These are phyloP conservation scores for Charaxes varanes DNA, from an alignment of 1,140 invertebrate species.

Conservation along the genomic window DNA sequence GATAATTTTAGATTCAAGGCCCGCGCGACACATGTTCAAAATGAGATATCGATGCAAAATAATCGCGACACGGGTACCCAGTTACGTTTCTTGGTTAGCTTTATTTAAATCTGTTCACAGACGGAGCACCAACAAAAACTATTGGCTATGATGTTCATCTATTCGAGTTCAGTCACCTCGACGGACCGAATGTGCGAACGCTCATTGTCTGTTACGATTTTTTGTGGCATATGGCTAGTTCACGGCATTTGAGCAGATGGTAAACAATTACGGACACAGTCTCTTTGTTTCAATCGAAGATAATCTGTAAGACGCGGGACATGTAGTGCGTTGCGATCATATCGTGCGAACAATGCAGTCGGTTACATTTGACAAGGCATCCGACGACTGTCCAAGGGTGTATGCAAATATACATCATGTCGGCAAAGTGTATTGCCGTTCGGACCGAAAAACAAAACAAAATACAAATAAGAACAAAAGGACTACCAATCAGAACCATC, in stretches of 20 bases:
- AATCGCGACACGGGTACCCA: constrained; percentile 20
- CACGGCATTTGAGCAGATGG: constrained; percentile 36
- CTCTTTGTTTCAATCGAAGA: constrained; percentile 19
- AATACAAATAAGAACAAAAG: constrained; percentile 40
- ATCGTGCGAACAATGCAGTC: constrained; percentile 37
- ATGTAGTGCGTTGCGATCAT: constrained; percentile 24
- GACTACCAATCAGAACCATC: constrained; percentile 24
- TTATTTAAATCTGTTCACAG: constrained; percentile 50
- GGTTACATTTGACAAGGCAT: constrained; percentile 39
- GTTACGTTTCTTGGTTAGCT: constrained; percentile 35
- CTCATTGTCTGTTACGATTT: constrained; percentile 60
- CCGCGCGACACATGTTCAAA: constrained; percentile 23
- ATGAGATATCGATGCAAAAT: constrained; percentile 27
- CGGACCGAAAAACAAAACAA: constrained; percentile 41
- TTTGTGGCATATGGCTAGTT: constrained; percentile 57
- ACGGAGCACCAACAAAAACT: constrained; percentile 55
- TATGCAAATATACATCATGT: constrained; percentile 56
- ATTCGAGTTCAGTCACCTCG: constrained; percentile 55
- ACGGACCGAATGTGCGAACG: constrained; percentile 59
- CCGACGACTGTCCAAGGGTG: constrained; percentile 40
- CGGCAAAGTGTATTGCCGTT: constrained; percentile 39
- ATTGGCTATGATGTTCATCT: constrained; percentile 48
- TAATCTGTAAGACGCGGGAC: constrained; percentile 8
- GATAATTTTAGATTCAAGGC: not conserved
- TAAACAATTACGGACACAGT: constrained; percentile 29